Percentiles rank a stretch among this genome's conserved stretches.
Conservation (phyloP, 2,888 invertebrate species). For the Dynastes grantii region DNA sequence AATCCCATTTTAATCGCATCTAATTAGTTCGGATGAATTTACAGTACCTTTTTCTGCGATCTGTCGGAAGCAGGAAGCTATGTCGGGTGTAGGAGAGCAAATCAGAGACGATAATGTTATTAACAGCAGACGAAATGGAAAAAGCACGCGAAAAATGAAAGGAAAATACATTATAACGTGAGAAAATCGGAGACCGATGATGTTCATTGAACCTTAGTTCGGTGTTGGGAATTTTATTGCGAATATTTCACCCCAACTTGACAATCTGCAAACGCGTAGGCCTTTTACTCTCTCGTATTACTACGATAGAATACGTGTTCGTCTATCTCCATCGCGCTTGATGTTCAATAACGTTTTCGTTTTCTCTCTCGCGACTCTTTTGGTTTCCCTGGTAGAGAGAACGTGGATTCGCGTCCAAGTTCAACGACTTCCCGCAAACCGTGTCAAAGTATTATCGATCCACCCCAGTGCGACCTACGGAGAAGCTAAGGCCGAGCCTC, state of each 20-base stretch:
- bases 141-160: slow-evolving; percentile 8
- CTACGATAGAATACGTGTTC: slow-evolving; percentile 22
- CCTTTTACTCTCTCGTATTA: slow-evolving; percentile 41
- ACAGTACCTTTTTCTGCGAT: background rate
- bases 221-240: slow-evolving; percentile 6
- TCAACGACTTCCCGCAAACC: slow-evolving; percentile 39
- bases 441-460: slow-evolving; percentile 46
- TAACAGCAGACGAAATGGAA: background rate
- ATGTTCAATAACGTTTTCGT: background rate
- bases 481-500: slow-evolving; percentile 33
- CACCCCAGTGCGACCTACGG: slow-evolving; percentile 42
- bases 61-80: background rate
- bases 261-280: slow-evolving; percentile 35
- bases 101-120: background rate
- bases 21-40: background rate
- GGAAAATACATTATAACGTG: slow-evolving; percentile 16
- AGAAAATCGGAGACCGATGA: background rate
- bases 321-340: slow-evolving; percentile 6
- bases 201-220: slow-evolving; percentile 37
- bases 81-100: background rate
- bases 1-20: background rate
- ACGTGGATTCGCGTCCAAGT: slow-evolving; percentile 39
- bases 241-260: slow-evolving; percentile 41
- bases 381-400: slow-evolving; percentile 4
- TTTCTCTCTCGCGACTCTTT: slow-evolving; percentile 10